Base-by-base conservation (phyloP, 92 coral and sea anemone genomes). In the Anthopleura xanthogrammica region DNA sequence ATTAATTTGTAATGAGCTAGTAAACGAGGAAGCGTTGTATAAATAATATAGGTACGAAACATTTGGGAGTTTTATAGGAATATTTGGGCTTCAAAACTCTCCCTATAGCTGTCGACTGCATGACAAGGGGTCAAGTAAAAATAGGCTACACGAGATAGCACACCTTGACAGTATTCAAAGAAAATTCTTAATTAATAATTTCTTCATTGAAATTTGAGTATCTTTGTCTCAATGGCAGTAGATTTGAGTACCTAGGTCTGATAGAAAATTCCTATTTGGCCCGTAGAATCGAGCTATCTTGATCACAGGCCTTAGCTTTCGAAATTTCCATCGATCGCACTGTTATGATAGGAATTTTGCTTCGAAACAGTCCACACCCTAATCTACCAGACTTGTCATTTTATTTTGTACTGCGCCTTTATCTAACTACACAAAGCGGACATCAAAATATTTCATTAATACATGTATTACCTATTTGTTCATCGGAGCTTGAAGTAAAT, bases 281-380 rank as follows among this genome's bases (percentile, higher is more conserved):
- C 40, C 20, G 36, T 50, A 22, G 48, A 48, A 81, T 22, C 41
- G 12, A 14, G 14, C 20, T 10, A 70, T 43, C 77, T 70, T 19
- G 77, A 68, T 52, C 84, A 81, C 84, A 81, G 84, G 13, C 77
- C 13, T 17, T 24, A 39, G 65, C 16, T 57, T 79, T 41, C 24
- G 24, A 29, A 52, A 7, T 65, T 80, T 17, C 60, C 52, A 65
- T 58, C 24, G 75, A 36, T 36, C n/a, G 75, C 43, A 12, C 3
- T 39, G 58, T 19, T 65, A 80, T 65, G 83, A 16, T 64, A 17
- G 83, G 83, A 39, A 80, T 80, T 65, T 43, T 16, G 72, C 24
- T 12, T 64, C 74, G 19, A 68, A 10, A 29, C 42, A n/a, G 46
- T 14, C 74, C 74, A 68, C 74, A 68, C 74, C 74, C 29, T 68